These are phyloP conservation scores for Psittacus erithacus DNA, from an alignment of 2,113 vertebrate species.

Conservation along the genomic window DNA sequence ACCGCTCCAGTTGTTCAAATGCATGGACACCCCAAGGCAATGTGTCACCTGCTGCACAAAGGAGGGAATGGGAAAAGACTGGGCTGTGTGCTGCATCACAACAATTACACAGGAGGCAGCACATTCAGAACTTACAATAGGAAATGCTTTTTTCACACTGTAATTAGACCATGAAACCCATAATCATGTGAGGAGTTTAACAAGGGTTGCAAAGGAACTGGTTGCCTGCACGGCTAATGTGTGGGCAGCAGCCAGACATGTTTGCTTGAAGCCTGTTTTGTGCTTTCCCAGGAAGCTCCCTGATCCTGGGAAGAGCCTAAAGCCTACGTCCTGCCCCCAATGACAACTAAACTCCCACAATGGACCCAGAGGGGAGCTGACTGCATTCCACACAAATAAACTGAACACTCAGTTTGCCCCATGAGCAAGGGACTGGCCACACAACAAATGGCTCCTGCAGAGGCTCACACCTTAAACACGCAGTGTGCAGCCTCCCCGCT, in stretches of 20 bases:
- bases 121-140: neutral
- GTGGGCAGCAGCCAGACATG: neutral
- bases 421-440: neutral
- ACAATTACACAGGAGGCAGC: neutral
- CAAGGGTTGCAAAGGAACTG: neutral
- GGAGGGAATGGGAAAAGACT: neutral
- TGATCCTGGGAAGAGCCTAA: neutral
- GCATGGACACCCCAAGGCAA: accelerated
- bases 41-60: neutral
- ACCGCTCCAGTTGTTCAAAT: neutral
- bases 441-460: accelerated
- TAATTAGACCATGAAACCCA: neutral
- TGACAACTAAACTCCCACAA: neutral
- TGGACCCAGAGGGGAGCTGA: neutral
- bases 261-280: neutral
- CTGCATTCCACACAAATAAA: neutral
- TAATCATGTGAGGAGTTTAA: neutral
- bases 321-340: neutral
- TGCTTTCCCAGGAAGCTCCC: neutral
- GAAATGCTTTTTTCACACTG: neutral
- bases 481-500: neutral
- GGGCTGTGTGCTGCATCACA: neutral
- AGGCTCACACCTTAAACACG: accelerated
- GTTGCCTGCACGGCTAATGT: neutral
- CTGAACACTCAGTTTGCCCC: neutral